These are phyloP conservation scores for Marisa cornuarietis DNA, from an alignment of 1,140 invertebrate genomes.

Conservation along the genomic window DNA sequence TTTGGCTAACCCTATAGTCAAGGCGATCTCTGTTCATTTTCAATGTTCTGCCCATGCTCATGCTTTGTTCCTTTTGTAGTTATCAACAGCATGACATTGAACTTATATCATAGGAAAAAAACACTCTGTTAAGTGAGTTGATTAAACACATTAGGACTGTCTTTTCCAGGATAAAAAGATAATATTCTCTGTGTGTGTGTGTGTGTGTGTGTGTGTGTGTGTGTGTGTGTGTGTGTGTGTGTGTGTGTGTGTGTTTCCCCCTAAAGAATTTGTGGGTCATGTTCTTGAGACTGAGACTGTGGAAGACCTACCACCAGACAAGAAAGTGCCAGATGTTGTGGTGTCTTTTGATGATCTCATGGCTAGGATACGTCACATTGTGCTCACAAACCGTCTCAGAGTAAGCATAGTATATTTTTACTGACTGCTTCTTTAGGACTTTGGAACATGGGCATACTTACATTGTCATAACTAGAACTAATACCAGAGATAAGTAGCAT, in stretches of 20 bases:
- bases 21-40: too few species aligned
- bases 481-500: neutral
- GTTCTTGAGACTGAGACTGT: conserved; percentile 56
- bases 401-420: conserved; percentile 39
- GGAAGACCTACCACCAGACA: conserved; percentile 42
- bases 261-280: conserved; percentile 63
- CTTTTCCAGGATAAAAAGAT: too few species aligned
- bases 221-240: too few species aligned
- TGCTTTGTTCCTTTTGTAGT: too few species aligned
- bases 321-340: conserved; percentile 37
- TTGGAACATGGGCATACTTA: neutral
- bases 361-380: conserved; percentile 61
- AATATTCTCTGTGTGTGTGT: too few species aligned
- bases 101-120: too few species aligned
- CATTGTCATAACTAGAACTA: neutral
- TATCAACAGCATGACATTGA: too few species aligned
- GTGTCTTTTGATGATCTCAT: conserved; percentile 63
- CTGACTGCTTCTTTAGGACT: neutral
- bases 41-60: too few species aligned
- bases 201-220: neutral
- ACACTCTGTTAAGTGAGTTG: too few species aligned
- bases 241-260: conserved; percentile 6
- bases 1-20: neutral
- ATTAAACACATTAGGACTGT: too few species aligned
- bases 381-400: conserved; percentile 61